Conservation (phyloP, 2,888 invertebrate species). For the Hydropsyche betteni region DNA sequence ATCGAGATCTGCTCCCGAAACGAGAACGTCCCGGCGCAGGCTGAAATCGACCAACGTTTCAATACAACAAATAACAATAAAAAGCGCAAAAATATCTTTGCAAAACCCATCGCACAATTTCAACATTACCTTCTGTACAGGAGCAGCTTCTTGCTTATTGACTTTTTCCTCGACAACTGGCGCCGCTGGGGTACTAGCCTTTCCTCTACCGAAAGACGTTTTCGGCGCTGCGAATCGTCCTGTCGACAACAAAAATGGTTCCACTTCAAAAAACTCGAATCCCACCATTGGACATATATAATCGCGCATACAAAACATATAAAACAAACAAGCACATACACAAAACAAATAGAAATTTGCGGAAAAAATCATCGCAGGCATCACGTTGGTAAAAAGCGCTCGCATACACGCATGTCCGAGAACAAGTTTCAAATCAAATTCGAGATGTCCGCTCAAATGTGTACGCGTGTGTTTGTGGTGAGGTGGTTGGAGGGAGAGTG, state of each 20-base stretch:
- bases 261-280: background rate
- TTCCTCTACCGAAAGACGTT: constrained; percentile 58
- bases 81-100: background rate
- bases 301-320: background rate
- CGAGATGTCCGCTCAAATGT: constrained; percentile 10
- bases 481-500: constrained; percentile 34
- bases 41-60: constrained; percentile 52
- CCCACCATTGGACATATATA: background rate
- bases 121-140: constrained; percentile 53
- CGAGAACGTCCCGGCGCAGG: constrained; percentile 55
- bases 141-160: constrained; percentile 59
- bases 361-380: too few relatives aligned
- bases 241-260: constrained; percentile 32
- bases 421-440: constrained; percentile 19
- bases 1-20: constrained; percentile 61
- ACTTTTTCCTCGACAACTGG: constrained; percentile 56
- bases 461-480: background rate
- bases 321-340: too few relatives aligned
- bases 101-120: too few relatives aligned
- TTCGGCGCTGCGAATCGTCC: constrained; percentile 58
- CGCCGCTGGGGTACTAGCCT: constrained; percentile 56
- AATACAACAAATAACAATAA: constrained; percentile 17
- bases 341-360: too few relatives aligned
- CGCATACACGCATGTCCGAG: too few relatives aligned
- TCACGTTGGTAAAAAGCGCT: too few relatives aligned